A percentile compares a stretch with the other conserved stretches of the same genome.
These are phyloP conservation scores for Toxotes lorentzi DNA, from an alignment of 2,797 vertebrate species.

Conservation along the genomic window DNA sequence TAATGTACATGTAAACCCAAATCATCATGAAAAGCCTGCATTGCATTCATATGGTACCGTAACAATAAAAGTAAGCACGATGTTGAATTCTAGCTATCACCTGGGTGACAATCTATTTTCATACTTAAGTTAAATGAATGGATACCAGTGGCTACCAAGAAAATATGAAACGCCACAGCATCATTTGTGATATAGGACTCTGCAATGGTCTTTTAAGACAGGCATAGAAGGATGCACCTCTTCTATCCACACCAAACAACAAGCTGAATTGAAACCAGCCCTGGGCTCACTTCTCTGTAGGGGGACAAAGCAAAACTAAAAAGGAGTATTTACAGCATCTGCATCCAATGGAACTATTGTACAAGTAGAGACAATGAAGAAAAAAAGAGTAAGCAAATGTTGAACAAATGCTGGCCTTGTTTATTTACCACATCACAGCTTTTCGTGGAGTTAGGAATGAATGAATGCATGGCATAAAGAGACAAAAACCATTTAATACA, in stretches of 20 bases:
- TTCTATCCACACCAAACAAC: not conserved
- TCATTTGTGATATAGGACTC: not conserved
- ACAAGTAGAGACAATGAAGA: not conserved
- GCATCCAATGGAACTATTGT: not conserved
- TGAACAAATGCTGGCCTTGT: not conserved
- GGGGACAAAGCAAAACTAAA: not conserved
- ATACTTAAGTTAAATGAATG: not conserved
- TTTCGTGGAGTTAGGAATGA: not conserved
- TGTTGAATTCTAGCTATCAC: too few species aligned
- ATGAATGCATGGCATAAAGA: not conserved
- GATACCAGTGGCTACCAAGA: not conserved
- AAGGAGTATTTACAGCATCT: not conserved
- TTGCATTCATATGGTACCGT: not conserved
- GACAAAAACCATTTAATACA: not conserved
- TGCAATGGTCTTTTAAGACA: not conserved
- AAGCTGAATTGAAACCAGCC: not conserved
- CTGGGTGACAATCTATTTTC: not conserved
- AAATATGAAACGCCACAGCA: not conserved
- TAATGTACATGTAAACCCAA: too few species aligned
- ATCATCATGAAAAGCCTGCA: not conserved
- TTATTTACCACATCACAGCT: not conserved
- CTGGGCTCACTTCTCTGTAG: not conserved
- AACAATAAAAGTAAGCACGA: not conserved
- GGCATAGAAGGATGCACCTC: not conserved
- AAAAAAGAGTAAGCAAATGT: not conserved